Percentiles rank a stretch among this genome's conserved stretches.
Conservation (phyloP, 2,113 vertebrate genomes). For the Chrysemys picta region DNA sequence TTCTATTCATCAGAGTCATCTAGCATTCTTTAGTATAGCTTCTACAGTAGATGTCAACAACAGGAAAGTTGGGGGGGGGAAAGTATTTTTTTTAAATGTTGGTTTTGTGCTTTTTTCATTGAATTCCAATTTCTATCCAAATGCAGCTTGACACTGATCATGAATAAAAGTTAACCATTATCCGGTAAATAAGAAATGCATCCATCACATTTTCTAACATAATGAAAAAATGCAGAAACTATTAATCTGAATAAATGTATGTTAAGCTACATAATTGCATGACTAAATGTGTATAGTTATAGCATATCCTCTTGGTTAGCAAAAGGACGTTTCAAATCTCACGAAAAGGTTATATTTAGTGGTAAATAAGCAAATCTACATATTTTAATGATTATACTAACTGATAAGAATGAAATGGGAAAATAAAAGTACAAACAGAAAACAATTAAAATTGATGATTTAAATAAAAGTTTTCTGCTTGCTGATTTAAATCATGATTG, state of each 20-base stretch:
- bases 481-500: background rate
- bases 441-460: background rate
- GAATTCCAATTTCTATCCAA: background rate
- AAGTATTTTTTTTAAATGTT: background rate
- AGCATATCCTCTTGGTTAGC: background rate
- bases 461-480: background rate
- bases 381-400: background rate
- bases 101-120: background rate
- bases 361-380: background rate
- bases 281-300: background rate
- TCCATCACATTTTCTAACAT: background rate
- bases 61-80: background rate
- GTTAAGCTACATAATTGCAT: background rate
- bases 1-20: background rate
- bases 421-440: background rate
- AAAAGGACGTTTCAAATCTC: background rate
- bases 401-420: background rate
- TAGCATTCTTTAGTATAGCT: background rate
- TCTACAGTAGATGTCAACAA: background rate
- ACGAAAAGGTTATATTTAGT: background rate
- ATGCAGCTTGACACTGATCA: background rate
- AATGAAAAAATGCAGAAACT: background rate
- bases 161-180: background rate
- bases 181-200: background rate
- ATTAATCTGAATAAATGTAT: background rate